Base-by-base conservation (phyloP, 37 sponge, comb jelly and placozoan genomes). In the Tethya wilhelma region DNA sequence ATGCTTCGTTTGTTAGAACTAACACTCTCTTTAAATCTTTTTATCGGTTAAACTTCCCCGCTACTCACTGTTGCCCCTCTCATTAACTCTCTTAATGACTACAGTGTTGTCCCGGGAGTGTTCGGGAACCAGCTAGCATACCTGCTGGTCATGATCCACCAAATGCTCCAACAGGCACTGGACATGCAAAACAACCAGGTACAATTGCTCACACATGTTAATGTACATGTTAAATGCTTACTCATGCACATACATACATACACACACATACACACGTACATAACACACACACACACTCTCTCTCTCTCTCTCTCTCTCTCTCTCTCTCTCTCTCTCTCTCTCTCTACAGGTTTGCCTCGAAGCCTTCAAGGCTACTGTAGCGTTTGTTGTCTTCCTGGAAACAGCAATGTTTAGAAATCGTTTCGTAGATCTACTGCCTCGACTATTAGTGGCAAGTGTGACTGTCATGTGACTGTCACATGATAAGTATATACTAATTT, bases 101-200 rank as follows among this genome's bases (percentile, higher is more conserved):
- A 63, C 55, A 93, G 93, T 42, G 80, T 89, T 40, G 86, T 98
- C 53, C 99, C 99, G 23, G 93, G 82, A 0, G 83, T 98, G 20
- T 98, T 98, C 79, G 99, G 84, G 12, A 77, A 78, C 40, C 95
- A 94, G 79, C 85, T 90, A 75, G 26, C 42, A 28, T 82, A 88
- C 73, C 94, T 92, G 39, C 23, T 93, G 0, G 87, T 40, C 22
- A 83, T 94, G 49, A 85, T 96, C 71, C 83, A 86, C 43, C 90
- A 92, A 56, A 76, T 98, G 83, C 83, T 98, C 33, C 43, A 67
- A 20, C 87, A 89, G 70, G 90, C 98, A 0, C 81, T 98, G 33
- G 59, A 75, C 41, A 59, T 74, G 40, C 67, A 77, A 17, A 64
- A 86, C 49, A 42, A 75, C 1, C 73, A 86, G 79, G 93, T 89